phyloP scores from a whole-genome alignment of 2,888 invertebrate genomes.

The Hipparchia sbordonii region DNA sequence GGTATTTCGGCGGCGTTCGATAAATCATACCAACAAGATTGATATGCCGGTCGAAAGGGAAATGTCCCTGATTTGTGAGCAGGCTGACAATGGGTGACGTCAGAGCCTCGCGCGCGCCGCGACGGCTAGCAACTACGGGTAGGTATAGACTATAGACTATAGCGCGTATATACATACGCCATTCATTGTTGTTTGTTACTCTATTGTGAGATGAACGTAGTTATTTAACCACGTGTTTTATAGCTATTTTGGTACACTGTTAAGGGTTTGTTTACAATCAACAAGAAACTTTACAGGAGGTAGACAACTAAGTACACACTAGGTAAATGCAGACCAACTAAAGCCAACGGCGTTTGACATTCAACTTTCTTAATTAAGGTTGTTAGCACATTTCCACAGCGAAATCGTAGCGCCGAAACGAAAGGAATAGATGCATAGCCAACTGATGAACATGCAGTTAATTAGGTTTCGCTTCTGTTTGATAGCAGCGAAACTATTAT shows the following conservation, averaged over 20 bases:
- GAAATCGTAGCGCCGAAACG: no score
- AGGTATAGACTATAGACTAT: slow-evolving; percentile 13
- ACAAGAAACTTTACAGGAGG: background rate
- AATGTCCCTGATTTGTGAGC: slow-evolving; percentile 64
- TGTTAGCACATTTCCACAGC: no score
- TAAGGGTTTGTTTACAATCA: background rate
- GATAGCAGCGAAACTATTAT: no score
- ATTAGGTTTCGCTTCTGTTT: no score
- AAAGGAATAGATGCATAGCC: no score
- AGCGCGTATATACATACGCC: slow-evolving; percentile 21
- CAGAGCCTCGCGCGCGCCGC: slow-evolving; percentile 43
- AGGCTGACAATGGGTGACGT: slow-evolving; percentile 66
- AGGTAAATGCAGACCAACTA: no score
- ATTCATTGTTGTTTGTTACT: slow-evolving; percentile 30
- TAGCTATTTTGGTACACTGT: background rate
- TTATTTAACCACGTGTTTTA: slow-evolving; percentile 24
- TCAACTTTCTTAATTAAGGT: no score
- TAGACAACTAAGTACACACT: background rate
- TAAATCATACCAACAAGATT: slow-evolving; percentile 72
- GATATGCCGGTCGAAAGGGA: slow-evolving; percentile 66
- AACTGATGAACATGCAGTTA: no score
- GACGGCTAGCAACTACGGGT: slow-evolving; percentile 10
- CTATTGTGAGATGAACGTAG: slow-evolving; percentile 19
- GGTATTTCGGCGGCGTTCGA: slow-evolving; percentile 59
- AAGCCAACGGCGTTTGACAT: no score